Base-by-base conservation (phyloP, 2,888 invertebrate genomes). In the Plagiodera versicolora region DNA sequence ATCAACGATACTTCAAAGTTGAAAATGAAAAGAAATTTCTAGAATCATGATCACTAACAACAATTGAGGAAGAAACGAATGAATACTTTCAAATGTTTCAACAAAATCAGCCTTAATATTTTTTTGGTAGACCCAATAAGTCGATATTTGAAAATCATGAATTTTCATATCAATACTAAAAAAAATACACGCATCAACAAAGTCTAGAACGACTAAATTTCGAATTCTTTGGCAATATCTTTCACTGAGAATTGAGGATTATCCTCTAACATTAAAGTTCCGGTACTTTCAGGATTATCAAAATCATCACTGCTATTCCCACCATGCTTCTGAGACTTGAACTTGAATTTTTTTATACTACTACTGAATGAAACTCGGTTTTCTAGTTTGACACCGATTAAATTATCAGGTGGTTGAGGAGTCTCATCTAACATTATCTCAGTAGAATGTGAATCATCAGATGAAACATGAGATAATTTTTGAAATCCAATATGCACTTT, bases 281-380 rank as follows among this genome's bases (percentile, higher is more conserved):
- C 74, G 20, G 68, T 66, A 20, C 74, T 75, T 17, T 51, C 65
- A 10, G 74, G 73, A 46, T 24, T 58, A 24, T 20, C 24, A 45
- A 30, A n/a, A 55, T 47, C 56, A 44, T 54, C 53, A 54, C 60
- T 63, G 20, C 47, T 52, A 14, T 28, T 30, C 39, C 46, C 45
- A 47, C 19, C 52, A 56, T 52, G 54, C 49, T 64, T 64, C 28
- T 45, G 46, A 1, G 64, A 63, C 35, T 68, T 68, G 6, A 69
- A 51, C 48, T 67, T 69, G 17, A 71, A 63, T 56, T 67, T 70
- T 62, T 70, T 73, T n/a, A 77, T 67, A 67, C 76, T 79, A 67
- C 76, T 79, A 63, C 74, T 78, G 19, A 77, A 72, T n/a, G 71
- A 75, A 53, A 75, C 58, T 55, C 71, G 60, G 24, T 64, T 49